Conservation (phyloP, 2,888 invertebrate genomes). For the Hybos culiciformis region DNA sequence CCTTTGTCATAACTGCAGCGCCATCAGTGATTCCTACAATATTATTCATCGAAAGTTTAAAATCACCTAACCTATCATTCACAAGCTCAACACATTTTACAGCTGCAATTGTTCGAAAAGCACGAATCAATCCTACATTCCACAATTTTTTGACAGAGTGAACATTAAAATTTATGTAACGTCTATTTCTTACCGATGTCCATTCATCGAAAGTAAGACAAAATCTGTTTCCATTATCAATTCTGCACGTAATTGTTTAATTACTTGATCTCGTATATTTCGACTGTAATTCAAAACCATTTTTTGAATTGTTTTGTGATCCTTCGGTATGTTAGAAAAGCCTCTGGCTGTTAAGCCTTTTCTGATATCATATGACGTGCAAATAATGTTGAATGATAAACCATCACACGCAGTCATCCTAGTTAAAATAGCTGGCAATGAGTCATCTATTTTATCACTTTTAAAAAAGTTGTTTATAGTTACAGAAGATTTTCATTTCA, state of each 20-base stretch:
- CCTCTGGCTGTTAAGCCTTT: neutral
- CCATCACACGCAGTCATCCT: neutral
- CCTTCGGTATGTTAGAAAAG: neutral
- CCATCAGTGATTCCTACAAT: neutral
- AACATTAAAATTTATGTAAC: conserved; percentile 5
- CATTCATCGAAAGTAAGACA: conserved; percentile 6
- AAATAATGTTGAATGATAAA: neutral
- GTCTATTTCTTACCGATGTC: conserved; percentile 3
- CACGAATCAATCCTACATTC: conserved; percentile 2
- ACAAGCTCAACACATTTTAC: conserved; percentile 2
- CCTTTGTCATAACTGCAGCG: neutral
- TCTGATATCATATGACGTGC: neutral
- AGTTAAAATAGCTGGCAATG: neutral
- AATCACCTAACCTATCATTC: neutral
- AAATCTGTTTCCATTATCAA: neutral
- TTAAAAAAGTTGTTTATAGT: neutral
- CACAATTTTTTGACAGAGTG: conserved; percentile 1
- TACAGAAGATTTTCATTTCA: neutral
- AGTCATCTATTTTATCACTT: neutral
- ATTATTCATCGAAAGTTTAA: neutral
- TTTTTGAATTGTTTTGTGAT: neutral
- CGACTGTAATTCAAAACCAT: neutral
- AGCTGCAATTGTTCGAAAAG: conserved; percentile 2
- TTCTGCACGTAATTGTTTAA: neutral
- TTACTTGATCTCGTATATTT: neutral